These are phyloP conservation scores for Phalacrocorax carbo DNA, from an alignment of 2,113 vertebrate species.

Conservation along the genomic window DNA sequence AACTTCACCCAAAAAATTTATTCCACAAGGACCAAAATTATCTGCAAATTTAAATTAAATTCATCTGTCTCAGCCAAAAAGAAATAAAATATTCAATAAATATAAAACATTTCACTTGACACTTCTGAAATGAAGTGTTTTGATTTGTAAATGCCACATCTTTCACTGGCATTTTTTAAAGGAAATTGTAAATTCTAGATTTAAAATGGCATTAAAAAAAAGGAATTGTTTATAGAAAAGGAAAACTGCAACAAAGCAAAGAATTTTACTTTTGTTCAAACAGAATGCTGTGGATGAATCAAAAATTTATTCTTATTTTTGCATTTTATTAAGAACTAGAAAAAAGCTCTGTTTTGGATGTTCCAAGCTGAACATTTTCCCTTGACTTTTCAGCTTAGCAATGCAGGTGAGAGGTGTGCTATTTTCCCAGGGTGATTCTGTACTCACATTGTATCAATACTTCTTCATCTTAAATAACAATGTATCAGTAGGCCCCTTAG, in stretches of 20 bases:
- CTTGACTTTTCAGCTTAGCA: neutral
- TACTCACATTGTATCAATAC: neutral
- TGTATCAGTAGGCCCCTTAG: neutral
- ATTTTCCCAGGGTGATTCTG: neutral
- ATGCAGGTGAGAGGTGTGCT: rapidly evolving
- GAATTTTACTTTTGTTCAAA: neutral
- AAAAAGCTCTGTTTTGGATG: neutral
- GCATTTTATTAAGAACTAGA: neutral
- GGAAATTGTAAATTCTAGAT: neutral
- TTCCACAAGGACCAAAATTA: neutral
- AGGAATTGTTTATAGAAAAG: neutral
- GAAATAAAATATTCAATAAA: neutral
- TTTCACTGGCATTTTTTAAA: slow-evolving; percentile 2
- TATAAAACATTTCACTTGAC: neutral
- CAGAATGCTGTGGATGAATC: neutral
- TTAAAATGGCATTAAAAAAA: neutral
- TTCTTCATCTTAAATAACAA: neutral
- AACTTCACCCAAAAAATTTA: neutral
- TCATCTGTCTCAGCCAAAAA: neutral
- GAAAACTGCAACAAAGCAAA: neutral
- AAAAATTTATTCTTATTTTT: neutral
- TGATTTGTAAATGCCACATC: slow-evolving; percentile 29
- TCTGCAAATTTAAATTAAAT: neutral
- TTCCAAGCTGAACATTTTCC: neutral
- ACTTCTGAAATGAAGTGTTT: slow-evolving; percentile 14